Evolutionary conservation across 1,140 invertebrate species (phyloP).

Genomic region (Cotesia typhae): DNA sequence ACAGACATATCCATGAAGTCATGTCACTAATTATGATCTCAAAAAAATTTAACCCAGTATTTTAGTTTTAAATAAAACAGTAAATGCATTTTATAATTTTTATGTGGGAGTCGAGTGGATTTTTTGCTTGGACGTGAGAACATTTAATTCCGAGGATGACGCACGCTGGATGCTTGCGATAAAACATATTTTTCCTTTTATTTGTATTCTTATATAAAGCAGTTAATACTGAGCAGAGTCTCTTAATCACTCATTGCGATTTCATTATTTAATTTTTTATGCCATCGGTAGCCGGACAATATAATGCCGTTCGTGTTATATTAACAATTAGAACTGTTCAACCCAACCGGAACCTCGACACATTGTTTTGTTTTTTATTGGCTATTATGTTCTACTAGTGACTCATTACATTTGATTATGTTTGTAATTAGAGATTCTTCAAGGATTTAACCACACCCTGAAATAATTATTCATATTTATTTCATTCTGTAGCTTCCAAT

Average conservation of each 20-base stretch:
- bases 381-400: too few species aligned
- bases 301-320: not conserved
- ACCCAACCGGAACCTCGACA: slow-evolving; percentile 20
- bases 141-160: slow-evolving; percentile 31
- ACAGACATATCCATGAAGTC: too few species aligned
- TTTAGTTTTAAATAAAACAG: not conserved
- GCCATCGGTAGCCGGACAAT: not conserved
- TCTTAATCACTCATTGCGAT: too few species aligned
- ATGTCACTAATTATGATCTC: not conserved
- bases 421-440: not conserved
- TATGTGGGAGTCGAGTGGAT: not conserved
- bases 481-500: not conserved
- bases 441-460: slow-evolving; percentile 11
- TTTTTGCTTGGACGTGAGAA: slow-evolving; percentile 15
- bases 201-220: not conserved
- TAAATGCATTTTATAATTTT: slow-evolving; percentile 12
- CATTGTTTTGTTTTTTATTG: not conserved
- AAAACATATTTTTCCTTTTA: slow-evolving; percentile 6
- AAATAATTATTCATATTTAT: not conserved
- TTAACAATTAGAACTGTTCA: slow-evolving; percentile 7
- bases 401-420: slow-evolving; percentile 3
- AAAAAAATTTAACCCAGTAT: not conserved
- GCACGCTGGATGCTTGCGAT: slow-evolving; percentile 19
- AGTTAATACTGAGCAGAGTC: not conserved
- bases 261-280: too few species aligned